Base-by-base conservation (phyloP, 1,140 invertebrate species). In the Drosophila ercepeae region DNA sequence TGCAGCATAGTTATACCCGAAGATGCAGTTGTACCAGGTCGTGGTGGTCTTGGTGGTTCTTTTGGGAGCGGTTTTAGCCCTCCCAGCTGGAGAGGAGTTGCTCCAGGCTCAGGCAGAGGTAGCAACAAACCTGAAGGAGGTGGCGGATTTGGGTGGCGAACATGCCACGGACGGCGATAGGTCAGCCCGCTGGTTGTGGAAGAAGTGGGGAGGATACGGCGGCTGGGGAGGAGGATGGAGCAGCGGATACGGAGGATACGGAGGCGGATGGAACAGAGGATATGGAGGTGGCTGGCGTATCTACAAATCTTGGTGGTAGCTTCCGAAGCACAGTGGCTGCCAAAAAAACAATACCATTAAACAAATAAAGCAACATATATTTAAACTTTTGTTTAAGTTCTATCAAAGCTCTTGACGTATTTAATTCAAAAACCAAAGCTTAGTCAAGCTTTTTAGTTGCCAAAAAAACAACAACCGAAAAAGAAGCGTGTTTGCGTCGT, bases 141-240 rank as follows among this genome's bases (percentile, higher is more conserved):
- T 67, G 23, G 77, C 67, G 1, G 70, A 86, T 42, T n/a, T 68
- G 36, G 82, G 60, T 21, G 46, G 9, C 3, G 21, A 55, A n/a
- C 70, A 86, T n/a, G 55, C 54, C 0, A 51, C 27, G 1, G 58
- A 55, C 21, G 77, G 51, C 3, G 45, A 44, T 5, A 60, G 82
- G 1, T 18, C 73, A 3, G 39, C 59, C 0, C 74, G 77, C 7
- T 77, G 61, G 48, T 6, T 81, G 13, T 18, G 51, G 57, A 42
- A 19, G 42, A 36, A 39, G 13, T 44, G 18, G 48, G 54, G 44
- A 14, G 23, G 39, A 14, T 34, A 50, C 16, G 42, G 41, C 1
- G 11, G 58, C 1, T 34, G 46, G 51, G 32, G 46, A 7, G 65
- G 71, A 11, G 60, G 60, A 7, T 16, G 21, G 11, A 4, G 54